Conservation (phyloP, 2,113 vertebrate genomes). For the Anarrhichthys ocellatus region DNA sequence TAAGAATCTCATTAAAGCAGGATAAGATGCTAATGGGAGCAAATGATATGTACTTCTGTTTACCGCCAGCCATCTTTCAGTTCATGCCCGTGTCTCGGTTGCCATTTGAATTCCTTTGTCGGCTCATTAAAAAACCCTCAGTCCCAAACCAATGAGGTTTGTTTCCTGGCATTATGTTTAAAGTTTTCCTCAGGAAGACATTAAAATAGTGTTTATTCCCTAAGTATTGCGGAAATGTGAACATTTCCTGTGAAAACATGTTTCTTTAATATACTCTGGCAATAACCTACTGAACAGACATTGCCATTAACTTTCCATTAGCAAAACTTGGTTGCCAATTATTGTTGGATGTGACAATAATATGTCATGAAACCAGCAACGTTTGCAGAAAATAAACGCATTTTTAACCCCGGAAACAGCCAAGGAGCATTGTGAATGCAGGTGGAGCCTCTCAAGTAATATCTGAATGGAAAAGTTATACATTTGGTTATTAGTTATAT, state of each 20-base stretch:
- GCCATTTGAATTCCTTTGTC: conserved; percentile 39
- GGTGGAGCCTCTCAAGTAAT: not conserved
- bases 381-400: conserved; percentile 2
- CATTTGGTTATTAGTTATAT: not conserved
- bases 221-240: not conserved
- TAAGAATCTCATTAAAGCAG: conserved; percentile 50
- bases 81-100: conserved; percentile 28
- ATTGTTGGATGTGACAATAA: not conserved
- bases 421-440: not conserved
- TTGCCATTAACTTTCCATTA: not conserved
- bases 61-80: conserved; percentile 40
- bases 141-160: conserved; percentile 32
- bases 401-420: conserved; percentile 50
- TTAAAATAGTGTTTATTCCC: conserved; percentile 9
- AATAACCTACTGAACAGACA: not conserved
- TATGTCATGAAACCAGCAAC: not conserved
- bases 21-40: conserved; percentile 23
- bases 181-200: conserved; percentile 20
- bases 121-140: conserved; percentile 48
- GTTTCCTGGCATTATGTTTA: conserved; percentile 42
- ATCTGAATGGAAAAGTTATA: not conserved
- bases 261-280: not conserved
- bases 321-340: not conserved
- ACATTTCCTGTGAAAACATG: not conserved
- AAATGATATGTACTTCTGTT: conserved; percentile 32